Conservation (phyloP, 2,888 invertebrate species). For the Liodrosophila aerea region DNA sequence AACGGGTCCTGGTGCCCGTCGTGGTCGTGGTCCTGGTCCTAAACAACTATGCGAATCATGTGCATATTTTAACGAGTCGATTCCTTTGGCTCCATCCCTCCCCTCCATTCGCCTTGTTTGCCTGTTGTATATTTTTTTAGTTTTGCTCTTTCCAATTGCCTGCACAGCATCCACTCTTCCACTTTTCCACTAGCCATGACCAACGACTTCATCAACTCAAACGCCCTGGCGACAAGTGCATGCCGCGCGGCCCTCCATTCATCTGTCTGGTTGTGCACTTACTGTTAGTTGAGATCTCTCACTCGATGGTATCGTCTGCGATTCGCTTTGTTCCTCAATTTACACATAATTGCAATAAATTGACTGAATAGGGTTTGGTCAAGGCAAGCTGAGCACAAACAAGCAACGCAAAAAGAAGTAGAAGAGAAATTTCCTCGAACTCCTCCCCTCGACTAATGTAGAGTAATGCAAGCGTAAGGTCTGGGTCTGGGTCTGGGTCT, state of each 20-base stretch:
- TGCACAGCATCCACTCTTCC: conserved; percentile 25
- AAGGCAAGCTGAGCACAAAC: conserved; percentile 5
- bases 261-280: conserved; percentile 17
- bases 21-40: neutral
- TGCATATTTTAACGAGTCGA: conserved; percentile 62
- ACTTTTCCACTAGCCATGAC: conserved; percentile 7
- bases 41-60: conserved; percentile 57
- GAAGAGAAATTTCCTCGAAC: too few species aligned
- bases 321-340: conserved; percentile 70
- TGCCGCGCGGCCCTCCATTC: neutral
- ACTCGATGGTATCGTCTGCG: conserved; percentile 41
- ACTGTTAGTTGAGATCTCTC: conserved; percentile 35
- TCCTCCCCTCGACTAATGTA: too few species aligned
- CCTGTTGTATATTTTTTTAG: conserved; percentile 17
- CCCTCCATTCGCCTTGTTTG: neutral
- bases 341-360: conserved; percentile 77
- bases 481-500: too few species aligned
- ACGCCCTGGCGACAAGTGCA: conserved; percentile 23
- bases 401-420: neutral
- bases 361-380: conserved; percentile 37
- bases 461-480: too few species aligned
- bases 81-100: conserved; percentile 2
- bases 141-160: conserved; percentile 6
- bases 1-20: conserved; percentile 6
- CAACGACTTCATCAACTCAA: neutral